Conservation (phyloP, 2,888 invertebrate genomes). For the Agrilus cyanescens region DNA sequence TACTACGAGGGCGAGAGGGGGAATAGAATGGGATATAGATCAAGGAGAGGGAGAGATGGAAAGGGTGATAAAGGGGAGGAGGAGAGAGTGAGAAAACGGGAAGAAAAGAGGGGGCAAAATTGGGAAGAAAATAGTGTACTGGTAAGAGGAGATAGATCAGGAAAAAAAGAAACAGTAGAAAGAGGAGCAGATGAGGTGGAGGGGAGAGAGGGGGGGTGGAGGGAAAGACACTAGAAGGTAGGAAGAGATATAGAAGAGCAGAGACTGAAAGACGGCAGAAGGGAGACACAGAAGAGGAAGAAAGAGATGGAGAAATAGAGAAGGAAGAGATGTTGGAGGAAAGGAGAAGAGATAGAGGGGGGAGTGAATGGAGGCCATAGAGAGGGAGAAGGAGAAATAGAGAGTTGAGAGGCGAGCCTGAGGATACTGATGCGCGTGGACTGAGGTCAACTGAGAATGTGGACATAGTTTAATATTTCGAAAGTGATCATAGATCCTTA, state of each 20-base stretch:
- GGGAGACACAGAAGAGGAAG: neutral
- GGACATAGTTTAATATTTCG: no score
- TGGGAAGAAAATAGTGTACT: neutral
- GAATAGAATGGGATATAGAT: neutral
- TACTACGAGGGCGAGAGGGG: neutral
- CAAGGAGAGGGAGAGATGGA: conserved; percentile 1
- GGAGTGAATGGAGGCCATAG: neutral
- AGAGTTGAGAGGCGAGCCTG: no score
- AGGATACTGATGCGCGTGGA: no score
- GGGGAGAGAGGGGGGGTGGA: conserved; percentile 1
- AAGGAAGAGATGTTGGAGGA: neutral
- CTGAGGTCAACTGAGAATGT: no score
- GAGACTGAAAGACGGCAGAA: neutral
- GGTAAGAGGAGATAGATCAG: conserved; percentile 1
- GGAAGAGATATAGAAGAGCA: neutral
- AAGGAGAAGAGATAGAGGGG: neutral
- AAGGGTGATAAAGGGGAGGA: neutral
- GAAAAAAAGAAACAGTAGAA: neutral
- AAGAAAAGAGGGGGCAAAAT: neutral
- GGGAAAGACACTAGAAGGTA: conserved; percentile 1
- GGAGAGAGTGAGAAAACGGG: conserved; percentile 2
- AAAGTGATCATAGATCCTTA: no score
- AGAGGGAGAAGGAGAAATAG: neutral
- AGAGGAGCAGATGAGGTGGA: neutral
- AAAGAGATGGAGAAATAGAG: neutral